Conservation (phyloP, 2,888 invertebrate genomes). For the Cerceris rybyensis region DNA sequence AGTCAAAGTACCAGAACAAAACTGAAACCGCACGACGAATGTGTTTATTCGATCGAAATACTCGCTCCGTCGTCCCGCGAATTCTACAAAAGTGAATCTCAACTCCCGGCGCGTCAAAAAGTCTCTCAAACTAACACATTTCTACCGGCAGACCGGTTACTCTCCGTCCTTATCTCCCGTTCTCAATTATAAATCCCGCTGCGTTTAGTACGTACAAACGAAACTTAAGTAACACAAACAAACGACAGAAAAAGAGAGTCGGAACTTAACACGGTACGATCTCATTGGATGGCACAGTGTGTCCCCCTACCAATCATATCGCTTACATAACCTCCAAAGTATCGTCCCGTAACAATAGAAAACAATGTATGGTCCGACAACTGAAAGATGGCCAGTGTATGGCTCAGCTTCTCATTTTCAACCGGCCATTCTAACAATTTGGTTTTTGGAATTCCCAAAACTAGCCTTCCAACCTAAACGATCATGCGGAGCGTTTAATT, state of each 20-base stretch:
- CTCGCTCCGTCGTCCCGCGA: constrained; percentile 8
- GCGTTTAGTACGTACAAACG: constrained; percentile 1
- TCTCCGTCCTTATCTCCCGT: neutral
- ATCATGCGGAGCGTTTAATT: too few relatives aligned
- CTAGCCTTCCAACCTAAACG: too few relatives aligned
- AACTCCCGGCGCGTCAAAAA: constrained; percentile 24
- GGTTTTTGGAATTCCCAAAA: too few relatives aligned
- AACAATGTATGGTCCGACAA: constrained; percentile 3
- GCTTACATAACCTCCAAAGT: constrained; percentile 38
- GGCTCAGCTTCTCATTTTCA: too few relatives aligned
- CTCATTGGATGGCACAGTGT: constrained; percentile 15
- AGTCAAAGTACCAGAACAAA: constrained; percentile 14
- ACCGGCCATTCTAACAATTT: too few relatives aligned
- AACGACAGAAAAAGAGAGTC: constrained; percentile 32
- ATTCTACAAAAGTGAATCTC: constrained; percentile 26
- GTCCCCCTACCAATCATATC: constrained; percentile 1
- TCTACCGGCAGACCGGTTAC: neutral
- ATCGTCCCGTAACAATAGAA: constrained; percentile 26
- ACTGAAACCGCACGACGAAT: constrained; percentile 4
- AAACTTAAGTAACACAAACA: constrained; percentile 10
- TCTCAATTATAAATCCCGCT: neutral
- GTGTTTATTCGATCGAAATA: constrained; percentile 8
- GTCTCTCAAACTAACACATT: constrained; percentile 20
- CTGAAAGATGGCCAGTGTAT: too few relatives aligned
- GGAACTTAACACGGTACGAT: constrained; percentile 39